These are phyloP conservation scores for Actinostola sp. DNA, from an alignment of 92 coral and sea anemone species.

Conservation along the genomic window DNA sequence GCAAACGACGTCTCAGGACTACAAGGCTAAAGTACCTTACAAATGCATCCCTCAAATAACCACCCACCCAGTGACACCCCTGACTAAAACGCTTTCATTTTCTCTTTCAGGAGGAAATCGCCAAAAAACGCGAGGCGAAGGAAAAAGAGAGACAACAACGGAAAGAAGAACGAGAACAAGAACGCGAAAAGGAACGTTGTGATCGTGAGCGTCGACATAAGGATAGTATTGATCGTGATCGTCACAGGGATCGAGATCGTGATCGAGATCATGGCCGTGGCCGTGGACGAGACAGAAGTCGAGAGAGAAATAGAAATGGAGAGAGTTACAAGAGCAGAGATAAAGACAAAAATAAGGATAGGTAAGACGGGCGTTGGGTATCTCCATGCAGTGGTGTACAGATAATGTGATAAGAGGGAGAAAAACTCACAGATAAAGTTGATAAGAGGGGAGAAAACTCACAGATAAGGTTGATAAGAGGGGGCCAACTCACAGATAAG, in stretches of 20 bases:
- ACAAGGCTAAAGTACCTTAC: no score
- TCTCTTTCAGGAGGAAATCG: conserved; percentile 66
- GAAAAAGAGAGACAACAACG: conserved; percentile 88
- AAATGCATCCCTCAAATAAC: no score
- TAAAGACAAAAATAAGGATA: conserved; percentile 30
- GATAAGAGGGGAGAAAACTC: no score
- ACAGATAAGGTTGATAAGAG: no score
- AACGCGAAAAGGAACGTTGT: conserved; percentile 72
- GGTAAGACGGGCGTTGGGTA: no score
- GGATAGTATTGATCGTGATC: conserved; percentile 31
- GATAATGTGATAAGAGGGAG: no score
- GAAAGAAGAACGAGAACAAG: conserved; percentile 90
- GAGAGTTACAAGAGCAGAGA: conserved; percentile 56
- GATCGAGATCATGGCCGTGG: conserved; percentile 29
- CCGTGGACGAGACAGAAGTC: conserved; percentile 32
- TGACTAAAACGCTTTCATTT: no score
- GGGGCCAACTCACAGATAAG: no score
- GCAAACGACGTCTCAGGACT: no score
- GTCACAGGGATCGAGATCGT: conserved; percentile 48
- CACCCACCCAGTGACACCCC: no score
- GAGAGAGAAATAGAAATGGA: conserved; percentile 66
- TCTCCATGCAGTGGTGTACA: no score
- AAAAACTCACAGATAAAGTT: no score
- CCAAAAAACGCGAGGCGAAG: conserved; percentile 85
- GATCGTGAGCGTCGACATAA: conserved; percentile 60